These are phyloP conservation scores for Creontiades dilutus DNA, from an alignment of 2,888 invertebrate species.

Conservation along the genomic window DNA sequence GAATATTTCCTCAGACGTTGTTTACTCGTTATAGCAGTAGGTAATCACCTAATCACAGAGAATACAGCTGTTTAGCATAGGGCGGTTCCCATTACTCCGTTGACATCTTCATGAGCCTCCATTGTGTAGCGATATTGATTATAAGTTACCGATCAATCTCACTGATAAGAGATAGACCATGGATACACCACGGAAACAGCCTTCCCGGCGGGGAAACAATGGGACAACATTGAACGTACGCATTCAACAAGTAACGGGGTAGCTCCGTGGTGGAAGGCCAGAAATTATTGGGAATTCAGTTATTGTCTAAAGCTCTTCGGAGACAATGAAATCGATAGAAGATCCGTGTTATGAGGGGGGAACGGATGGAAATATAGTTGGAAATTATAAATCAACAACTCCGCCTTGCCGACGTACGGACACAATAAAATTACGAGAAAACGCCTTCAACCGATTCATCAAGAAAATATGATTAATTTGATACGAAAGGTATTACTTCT, in stretches of 20 bases:
- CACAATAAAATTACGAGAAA: too few species aligned
- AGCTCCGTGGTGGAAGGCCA: not conserved
- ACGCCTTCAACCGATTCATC: too few species aligned
- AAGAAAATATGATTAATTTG: too few species aligned
- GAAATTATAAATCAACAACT: too few species aligned
- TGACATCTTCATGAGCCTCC: constrained; percentile 22
- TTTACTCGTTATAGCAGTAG: not conserved
- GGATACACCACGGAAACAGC: not conserved
- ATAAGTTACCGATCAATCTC: constrained; percentile 23
- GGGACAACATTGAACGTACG: not conserved
- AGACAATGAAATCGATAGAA: too few species aligned
- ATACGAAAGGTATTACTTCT: too few species aligned
- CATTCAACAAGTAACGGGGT: constrained; percentile 6
- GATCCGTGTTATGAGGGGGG: too few species aligned
- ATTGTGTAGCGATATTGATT: constrained; percentile 19
- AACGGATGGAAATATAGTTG: too few species aligned
- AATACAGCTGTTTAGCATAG: not conserved
- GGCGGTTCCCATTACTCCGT: not conserved
- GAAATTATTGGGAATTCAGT: too few species aligned
- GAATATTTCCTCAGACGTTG: not conserved
- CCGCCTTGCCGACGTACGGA: too few species aligned
- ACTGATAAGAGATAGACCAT: not conserved
- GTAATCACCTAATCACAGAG: not conserved
- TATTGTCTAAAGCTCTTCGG: too few species aligned
- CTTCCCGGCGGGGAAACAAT: not conserved